Percentiles rank a stretch among this genome's conserved stretches.
phyloP scores from a whole-genome alignment of 2,888 invertebrate species.

The Trypoxylon attenuatum region DNA sequence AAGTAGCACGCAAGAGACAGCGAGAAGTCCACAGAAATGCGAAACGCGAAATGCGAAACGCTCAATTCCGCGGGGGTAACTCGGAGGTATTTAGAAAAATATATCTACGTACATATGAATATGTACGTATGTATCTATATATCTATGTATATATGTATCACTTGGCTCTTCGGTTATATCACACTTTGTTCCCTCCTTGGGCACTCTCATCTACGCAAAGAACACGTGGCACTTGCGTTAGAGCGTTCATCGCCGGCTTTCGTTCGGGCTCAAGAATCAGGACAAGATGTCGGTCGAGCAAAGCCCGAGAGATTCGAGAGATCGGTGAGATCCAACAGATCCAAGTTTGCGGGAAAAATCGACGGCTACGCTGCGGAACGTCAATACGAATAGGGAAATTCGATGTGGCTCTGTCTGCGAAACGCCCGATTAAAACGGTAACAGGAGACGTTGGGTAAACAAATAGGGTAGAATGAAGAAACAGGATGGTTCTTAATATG shows the following conservation, averaged over 20 bases:
- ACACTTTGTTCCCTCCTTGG: neutral
- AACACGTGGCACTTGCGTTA: constrained; percentile 1
- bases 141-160: neutral
- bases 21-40: constrained; percentile 1
- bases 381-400: too few species aligned
- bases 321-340: too few species aligned
- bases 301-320: neutral
- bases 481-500: too few species aligned
- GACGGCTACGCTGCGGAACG: too few species aligned
- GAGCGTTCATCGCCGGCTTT: neutral
- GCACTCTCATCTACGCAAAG: neutral
- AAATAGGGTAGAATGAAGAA: too few species aligned
- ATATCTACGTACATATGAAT: too few species aligned
- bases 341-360: too few species aligned
- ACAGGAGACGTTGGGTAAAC: too few species aligned
- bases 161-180: neutral
- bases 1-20: neutral
- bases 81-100: too few species aligned
- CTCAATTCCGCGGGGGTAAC: neutral
- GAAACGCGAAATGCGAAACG: neutral
- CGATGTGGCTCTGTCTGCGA: too few species aligned
- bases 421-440: too few species aligned
- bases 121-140: too few species aligned
- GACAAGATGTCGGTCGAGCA: neutral
- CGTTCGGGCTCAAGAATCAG: neutral